Percentiles rank a stretch among this genome's conserved stretches.
phyloP scores from a whole-genome alignment of 2,888 invertebrate genomes.

The Apoda limacodes region DNA sequence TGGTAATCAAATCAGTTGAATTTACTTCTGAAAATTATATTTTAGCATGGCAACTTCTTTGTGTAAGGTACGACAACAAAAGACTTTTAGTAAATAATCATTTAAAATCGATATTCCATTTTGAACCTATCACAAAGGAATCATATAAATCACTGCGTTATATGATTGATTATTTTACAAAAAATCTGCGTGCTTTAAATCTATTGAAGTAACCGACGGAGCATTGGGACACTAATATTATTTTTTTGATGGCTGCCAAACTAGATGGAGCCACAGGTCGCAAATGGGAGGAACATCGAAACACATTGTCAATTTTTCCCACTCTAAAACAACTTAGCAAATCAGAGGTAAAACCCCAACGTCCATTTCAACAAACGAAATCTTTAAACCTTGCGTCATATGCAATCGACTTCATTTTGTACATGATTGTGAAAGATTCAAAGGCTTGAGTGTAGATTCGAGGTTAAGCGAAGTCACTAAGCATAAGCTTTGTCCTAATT shows the following conservation, averaged over 20 bases:
- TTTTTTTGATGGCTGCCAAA: slow-evolving; percentile 6
- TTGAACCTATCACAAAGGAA: slow-evolving; percentile 5
- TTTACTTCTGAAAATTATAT: slow-evolving; percentile 11
- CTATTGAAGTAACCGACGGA: slow-evolving; percentile 3
- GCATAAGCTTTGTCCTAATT: slow-evolving; percentile 15
- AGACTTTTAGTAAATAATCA: slow-evolving; percentile 9
- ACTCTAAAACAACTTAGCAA: slow-evolving; percentile 2
- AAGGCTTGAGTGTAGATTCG: slow-evolving; percentile 9
- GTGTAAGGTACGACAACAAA: slow-evolving; percentile 7
- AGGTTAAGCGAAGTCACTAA: slow-evolving; percentile 13
- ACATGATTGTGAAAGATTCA: slow-evolving; percentile 13
- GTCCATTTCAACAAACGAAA: neutral
- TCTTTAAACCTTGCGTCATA: slow-evolving; percentile 10
- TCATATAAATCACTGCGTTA: slow-evolving; percentile 6
- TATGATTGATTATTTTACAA: slow-evolving; percentile 13
- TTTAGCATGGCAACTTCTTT: slow-evolving; percentile 9
- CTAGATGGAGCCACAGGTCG: slow-evolving; percentile 4
- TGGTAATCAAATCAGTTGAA: too few species aligned
- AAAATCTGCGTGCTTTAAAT: slow-evolving; percentile 7
- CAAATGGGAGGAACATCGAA: slow-evolving; percentile 3
- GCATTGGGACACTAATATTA: slow-evolving; percentile 4
- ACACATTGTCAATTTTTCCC: neutral
- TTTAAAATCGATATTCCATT: slow-evolving; percentile 8
- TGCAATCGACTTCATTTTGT: slow-evolving; percentile 13
- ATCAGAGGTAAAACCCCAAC: neutral